These are phyloP conservation scores for Camelus dromedarius DNA, from an alignment of 2,113 vertebrate species.

Conservation along the genomic window DNA sequence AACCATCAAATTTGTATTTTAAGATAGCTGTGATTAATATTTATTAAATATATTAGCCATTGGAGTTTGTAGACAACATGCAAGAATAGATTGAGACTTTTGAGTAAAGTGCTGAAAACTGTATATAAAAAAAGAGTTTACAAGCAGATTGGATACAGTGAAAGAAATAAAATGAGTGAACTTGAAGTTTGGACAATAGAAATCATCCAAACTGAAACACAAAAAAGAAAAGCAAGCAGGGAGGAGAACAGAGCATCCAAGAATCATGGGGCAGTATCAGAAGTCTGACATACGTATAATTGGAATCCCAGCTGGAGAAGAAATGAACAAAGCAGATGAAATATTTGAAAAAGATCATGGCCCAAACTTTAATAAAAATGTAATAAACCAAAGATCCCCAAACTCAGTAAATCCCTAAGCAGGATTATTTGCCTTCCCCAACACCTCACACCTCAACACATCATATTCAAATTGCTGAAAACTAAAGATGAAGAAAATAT, in stretches of 20 bases:
- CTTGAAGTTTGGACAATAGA: not conserved
- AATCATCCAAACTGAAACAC: not conserved
- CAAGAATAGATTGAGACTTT: not conserved
- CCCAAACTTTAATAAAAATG: not conserved
- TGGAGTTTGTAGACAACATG: not conserved
- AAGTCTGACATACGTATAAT: not conserved
- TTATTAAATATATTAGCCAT: not conserved
- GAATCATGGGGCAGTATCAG: not conserved
- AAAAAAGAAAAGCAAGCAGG: not conserved
- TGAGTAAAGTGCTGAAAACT: not conserved
- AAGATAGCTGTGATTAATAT: not conserved
- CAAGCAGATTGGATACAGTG: not conserved
- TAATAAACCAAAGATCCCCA: not conserved
- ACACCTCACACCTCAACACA: not conserved
- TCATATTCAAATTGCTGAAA: not conserved
- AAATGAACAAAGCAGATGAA: not conserved
- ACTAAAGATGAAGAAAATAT: not conserved
- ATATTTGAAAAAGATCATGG: not conserved
- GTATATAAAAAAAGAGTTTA: not conserved
- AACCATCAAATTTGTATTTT: not conserved
- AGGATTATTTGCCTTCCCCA: not conserved
- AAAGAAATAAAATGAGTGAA: slow-evolving; percentile 18
- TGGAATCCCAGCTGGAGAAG: not conserved
- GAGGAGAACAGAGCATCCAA: not conserved
- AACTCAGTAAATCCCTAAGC: not conserved